A percentile compares a stretch with the other conserved stretches of the same genome.
Conservation (phyloP, 2,113 vertebrate species). For the Plotosus lineatus region DNA sequence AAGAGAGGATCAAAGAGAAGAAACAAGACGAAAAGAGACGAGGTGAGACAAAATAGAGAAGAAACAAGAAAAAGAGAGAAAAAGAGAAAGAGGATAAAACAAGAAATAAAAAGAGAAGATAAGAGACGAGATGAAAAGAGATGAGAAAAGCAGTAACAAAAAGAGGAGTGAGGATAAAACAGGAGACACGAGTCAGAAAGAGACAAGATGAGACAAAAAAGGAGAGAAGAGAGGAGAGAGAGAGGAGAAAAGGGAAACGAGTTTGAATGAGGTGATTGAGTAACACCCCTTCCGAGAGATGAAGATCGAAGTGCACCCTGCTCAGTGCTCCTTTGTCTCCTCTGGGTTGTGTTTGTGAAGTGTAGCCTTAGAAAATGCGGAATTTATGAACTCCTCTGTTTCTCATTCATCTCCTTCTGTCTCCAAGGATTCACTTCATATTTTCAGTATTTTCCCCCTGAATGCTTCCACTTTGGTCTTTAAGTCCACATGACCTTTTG, state of each 20-base stretch:
- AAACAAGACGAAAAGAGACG: neutral
- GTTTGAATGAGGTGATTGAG: too few species aligned
- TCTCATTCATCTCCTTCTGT: neutral
- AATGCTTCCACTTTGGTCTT: slow-evolving; percentile 23
- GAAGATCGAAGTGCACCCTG: neutral
- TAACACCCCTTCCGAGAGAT: neutral
- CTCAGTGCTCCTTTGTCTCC: neutral
- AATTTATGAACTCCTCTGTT: neutral
- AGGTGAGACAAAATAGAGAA: neutral
- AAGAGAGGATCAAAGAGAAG: too few species aligned
- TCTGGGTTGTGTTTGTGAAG: neutral
- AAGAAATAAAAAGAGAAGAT: neutral
- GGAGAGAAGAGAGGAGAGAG: neutral
- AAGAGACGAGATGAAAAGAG: neutral
- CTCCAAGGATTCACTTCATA: neutral
- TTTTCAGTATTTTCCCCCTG: neutral
- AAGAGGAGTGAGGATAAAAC: too few species aligned
- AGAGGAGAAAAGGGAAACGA: neutral
- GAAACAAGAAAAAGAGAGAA: neutral
- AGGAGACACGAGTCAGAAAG: too few species aligned
- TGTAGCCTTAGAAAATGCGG: neutral
- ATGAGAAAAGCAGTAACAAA: neutral
- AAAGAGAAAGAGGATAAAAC: neutral
- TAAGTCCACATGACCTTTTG: slow-evolving; percentile 49
- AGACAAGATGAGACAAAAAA: too few species aligned